Evolutionary conservation across 2,797 vertebrate genomes (phyloP).

Genomic region (Peromyscus eremicus): DNA sequence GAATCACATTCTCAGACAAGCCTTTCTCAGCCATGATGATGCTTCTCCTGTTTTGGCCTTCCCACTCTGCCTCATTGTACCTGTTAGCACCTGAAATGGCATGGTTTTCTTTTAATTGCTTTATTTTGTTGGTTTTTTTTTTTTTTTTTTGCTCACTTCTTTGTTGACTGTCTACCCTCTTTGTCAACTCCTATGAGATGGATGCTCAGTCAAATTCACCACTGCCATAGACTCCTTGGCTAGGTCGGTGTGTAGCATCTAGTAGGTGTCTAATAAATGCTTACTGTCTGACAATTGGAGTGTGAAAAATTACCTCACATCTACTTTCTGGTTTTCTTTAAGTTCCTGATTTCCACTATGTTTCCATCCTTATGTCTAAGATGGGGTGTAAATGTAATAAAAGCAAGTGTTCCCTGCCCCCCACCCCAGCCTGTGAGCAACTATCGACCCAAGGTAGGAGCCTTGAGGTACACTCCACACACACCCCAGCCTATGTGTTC

Average conservation of each 20-base stretch:
- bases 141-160: background rate
- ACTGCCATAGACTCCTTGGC: background rate
- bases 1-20: too few relatives aligned
- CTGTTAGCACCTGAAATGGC: background rate
- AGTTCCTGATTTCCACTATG: background rate
- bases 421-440: background rate
- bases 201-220: background rate
- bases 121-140: too few relatives aligned
- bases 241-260: background rate
- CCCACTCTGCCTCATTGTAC: background rate
- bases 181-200: background rate
- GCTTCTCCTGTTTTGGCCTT: background rate
- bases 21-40: background rate
- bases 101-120: background rate
- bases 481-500: background rate
- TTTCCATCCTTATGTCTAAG: background rate
- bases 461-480: rapidly evolving
- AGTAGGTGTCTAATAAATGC: background rate
- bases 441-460: background rate
- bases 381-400: background rate
- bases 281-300: background rate
- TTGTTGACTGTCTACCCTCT: background rate
- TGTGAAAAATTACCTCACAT: background rate
- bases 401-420: background rate
- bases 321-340: constrained; percentile 23